Percentiles rank a stretch among this genome's conserved stretches.
phyloP scores from a whole-genome alignment of 2,113 vertebrate species.

The Hucho hucho region DNA sequence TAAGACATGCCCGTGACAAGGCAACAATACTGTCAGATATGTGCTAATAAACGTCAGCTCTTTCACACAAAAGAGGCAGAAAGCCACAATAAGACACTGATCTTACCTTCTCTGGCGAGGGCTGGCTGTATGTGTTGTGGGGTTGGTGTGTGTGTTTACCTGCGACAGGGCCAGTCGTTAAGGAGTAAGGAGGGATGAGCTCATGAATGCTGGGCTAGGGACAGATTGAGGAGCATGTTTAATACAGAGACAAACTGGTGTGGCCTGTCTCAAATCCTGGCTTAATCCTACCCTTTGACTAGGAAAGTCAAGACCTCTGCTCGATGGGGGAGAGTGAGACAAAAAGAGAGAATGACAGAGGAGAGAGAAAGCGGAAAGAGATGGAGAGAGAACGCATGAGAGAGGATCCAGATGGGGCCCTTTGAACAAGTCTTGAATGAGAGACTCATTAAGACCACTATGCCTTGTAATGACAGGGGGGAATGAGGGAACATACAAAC shows the following conservation, averaged over 20 bases:
- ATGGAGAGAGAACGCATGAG: not conserved
- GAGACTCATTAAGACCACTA: too few species aligned
- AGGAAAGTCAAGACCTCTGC: conserved; percentile 33
- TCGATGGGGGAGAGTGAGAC: not conserved
- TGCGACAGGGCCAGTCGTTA: conserved; percentile 30
- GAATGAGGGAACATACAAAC: conserved; percentile 5
- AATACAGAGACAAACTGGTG: conserved; percentile 20
- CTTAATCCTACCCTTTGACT: conserved; percentile 73
- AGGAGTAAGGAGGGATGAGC: conserved; percentile 58
- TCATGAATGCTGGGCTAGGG: conserved; percentile 55
- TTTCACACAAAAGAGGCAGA: conserved; percentile 33
- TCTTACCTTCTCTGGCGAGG: conserved; percentile 10
- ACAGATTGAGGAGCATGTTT: conserved; percentile 34
- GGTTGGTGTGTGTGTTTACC: conserved; percentile 56
- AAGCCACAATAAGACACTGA: conserved; percentile 23
- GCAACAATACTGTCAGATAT: conserved; percentile 54
- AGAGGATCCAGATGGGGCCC: conserved; percentile 31
- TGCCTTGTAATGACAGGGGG: conserved; percentile 2
- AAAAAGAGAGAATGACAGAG: not conserved
- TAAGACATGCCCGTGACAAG: conserved; percentile 44
- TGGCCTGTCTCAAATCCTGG: conserved; percentile 57
- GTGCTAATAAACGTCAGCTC: conserved; percentile 31
- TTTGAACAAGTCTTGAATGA: not conserved
- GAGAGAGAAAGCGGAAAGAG: not conserved
- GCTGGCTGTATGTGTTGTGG: conserved; percentile 16